Percentiles rank a stretch among this genome's conserved stretches.
phyloP scores from a whole-genome alignment of 2,888 invertebrate species.

The Chirona hameri region DNA sequence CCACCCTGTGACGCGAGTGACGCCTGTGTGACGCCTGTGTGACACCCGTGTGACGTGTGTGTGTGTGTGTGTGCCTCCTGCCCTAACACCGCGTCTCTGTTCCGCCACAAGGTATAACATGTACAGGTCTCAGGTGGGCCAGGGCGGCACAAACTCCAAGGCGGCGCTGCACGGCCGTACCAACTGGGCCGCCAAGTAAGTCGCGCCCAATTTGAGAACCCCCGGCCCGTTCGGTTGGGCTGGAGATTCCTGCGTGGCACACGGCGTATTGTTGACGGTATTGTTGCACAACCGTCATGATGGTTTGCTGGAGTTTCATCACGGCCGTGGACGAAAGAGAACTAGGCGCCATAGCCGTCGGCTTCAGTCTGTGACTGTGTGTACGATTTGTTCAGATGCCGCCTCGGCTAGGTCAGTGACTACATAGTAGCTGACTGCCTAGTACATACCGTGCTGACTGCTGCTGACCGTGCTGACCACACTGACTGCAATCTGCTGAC shows the following conservation, averaged over 20 bases:
- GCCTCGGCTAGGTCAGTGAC: too few relatives aligned
- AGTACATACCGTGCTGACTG: too few relatives aligned
- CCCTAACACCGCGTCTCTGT: not conserved
- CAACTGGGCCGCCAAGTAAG: conserved; percentile 78
- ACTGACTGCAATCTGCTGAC: too few relatives aligned
- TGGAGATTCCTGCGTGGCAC: not conserved
- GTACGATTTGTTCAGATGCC: too few relatives aligned
- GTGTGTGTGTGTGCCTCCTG: not conserved
- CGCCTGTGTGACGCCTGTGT: not conserved
- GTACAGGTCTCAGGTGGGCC: conserved; percentile 13
- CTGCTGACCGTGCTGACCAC: too few relatives aligned
- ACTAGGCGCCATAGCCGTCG: too few relatives aligned
- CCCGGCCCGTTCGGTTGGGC: not conserved
- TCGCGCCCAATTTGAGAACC: not conserved
- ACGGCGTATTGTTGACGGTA: not conserved
- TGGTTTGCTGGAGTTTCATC: not conserved
- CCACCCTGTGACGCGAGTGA: not conserved
- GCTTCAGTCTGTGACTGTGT: too few relatives aligned
- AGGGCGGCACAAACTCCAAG: conserved; percentile 45
- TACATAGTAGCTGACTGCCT: too few relatives aligned
- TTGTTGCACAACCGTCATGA: not conserved
- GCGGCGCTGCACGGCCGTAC: conserved; percentile 57
- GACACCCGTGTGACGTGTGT: too few relatives aligned
- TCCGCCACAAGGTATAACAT: conserved; percentile 6
- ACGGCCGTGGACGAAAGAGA: not conserved